Base-by-base conservation (phyloP, 2,113 vertebrate species). In the Telmatochromis sp. region DNA sequence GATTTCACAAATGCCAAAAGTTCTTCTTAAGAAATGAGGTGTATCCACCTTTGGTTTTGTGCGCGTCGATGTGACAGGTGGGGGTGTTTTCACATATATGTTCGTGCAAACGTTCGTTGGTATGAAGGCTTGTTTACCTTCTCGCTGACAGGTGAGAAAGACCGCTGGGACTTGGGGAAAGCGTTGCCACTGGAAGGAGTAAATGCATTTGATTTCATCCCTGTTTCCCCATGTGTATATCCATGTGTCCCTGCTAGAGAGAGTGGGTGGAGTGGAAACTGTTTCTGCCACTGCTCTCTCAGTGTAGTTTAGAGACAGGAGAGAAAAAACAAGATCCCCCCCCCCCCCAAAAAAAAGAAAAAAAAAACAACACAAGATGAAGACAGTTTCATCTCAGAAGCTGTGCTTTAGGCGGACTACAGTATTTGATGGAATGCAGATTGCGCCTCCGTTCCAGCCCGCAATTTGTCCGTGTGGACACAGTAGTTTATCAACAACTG, bases 361-460 rank as follows among this genome's bases (percentile, higher is more conserved):
- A 53, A 17, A 6, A 11, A 4, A 4, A 4, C 2, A 33, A 6
- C 31, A 63, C 31, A 35, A 8, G 45, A 87, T 26, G 7, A 81
- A 83, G 83, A 87, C 83, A 87, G 65, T 91, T 93, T 89, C 91
- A 87, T 92, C 90, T 95, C 93, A 95, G 94, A 95, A 95, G 93
- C 92, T 92, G 49, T 17, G 92, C 92, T 96, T 95, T 89, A 91
- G 85, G 78, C 4, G 6, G 42, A 86, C 81, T 35, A 63, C 31
- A 55, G 78, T 80, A 80, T 95, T 92, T 95, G 94, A 90, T 90
- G 95, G 91, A 93, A 95, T 90, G 92, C 1, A 68, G 93, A 95
- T 92, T 85, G 94, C 21, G 40, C 28, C 14, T 47, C 26, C 12
- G 4, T 78, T 70, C 75, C 17, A 21, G 45, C 37, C 40, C 3